phyloP scores from a whole-genome alignment of 1,140 invertebrate genomes.

The Globodera rostochiensis region DNA sequence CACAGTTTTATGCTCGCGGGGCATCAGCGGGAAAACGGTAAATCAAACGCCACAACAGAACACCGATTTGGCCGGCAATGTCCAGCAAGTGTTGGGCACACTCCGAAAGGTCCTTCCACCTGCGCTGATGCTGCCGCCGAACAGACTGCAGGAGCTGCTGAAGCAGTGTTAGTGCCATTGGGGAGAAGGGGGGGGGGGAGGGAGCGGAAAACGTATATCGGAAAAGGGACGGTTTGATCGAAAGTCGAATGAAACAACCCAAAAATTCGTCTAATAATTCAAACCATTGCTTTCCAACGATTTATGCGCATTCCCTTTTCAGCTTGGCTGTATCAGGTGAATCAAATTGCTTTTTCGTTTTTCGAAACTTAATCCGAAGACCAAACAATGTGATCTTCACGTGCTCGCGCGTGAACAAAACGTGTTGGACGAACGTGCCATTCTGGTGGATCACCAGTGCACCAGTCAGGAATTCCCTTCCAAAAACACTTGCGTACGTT shows the following conservation, averaged over 20 bases:
- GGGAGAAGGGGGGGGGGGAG: background rate
- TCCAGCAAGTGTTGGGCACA: constrained; percentile 27
- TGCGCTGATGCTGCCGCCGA: constrained; percentile 43
- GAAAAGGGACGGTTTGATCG: background rate
- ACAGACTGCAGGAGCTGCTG: constrained; percentile 40
- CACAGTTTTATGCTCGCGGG: constrained; percentile 26
- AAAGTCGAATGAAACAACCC: too few relatives aligned
- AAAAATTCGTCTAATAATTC: too few relatives aligned
- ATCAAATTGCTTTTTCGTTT: constrained; percentile 20
- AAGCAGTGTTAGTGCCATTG: constrained; percentile 39
- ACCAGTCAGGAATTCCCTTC: constrained; percentile 41
- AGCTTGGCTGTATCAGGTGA: constrained; percentile 27
- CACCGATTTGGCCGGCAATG: background rate
- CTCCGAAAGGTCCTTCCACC: constrained; percentile 44
- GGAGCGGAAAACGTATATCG: background rate
- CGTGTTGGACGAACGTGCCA: constrained; percentile 11
- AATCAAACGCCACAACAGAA: background rate
- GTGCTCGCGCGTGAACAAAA: constrained; percentile 31
- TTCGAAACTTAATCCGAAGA: background rate
- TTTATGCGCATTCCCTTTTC: background rate
- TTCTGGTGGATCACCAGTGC: constrained; percentile 45
- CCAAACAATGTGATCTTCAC: constrained; percentile 47
- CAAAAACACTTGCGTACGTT: constrained; percentile 44
- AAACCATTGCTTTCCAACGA: too few relatives aligned
- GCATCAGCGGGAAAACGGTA: constrained; percentile 21